These are phyloP conservation scores for Listrodromus nycthemerus DNA, from an alignment of 2,888 invertebrate genomes.

Conservation along the genomic window DNA sequence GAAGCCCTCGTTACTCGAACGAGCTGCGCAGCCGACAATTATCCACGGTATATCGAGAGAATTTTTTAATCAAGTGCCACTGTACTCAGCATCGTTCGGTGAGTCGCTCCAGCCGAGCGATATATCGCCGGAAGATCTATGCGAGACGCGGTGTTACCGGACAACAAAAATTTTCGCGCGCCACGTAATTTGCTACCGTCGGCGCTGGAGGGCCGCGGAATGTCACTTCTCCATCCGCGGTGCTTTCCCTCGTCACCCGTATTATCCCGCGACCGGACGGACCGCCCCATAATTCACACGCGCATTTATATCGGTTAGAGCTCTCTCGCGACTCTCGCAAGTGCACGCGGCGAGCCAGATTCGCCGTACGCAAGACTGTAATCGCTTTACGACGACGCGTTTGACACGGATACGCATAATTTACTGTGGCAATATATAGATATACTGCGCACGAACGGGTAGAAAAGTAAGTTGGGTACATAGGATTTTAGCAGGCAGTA, in stretches of 20 bases:
- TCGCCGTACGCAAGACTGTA: slow-evolving; percentile 20
- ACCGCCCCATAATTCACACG: not conserved
- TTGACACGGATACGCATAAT: slow-evolving; percentile 75
- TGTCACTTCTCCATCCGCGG: slow-evolving; percentile 1
- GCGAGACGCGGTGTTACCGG: not conserved
- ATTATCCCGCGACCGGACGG: not conserved
- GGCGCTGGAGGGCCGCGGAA: not conserved
- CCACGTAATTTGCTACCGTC: not conserved
- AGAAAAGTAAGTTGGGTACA: slow-evolving; percentile 11
- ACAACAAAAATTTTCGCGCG: too few relatives aligned
- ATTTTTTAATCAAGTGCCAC: too few relatives aligned
- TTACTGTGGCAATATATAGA: slow-evolving; percentile 55
- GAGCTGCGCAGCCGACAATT: slow-evolving; percentile 32
- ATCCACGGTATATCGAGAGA: slow-evolving; percentile 14
- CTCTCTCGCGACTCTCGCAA: not conserved
- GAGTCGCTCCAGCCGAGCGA: not conserved
- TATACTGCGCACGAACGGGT: slow-evolving; percentile 1
- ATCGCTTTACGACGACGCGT: slow-evolving; percentile 70
- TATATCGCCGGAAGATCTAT: slow-evolving; percentile 6
- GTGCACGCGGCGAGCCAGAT: not conserved
- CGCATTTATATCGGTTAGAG: not conserved
- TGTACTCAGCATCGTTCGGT: not conserved
- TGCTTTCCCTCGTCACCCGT: slow-evolving; percentile 1
- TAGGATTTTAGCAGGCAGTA: not conserved
- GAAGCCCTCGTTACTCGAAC: slow-evolving; percentile 63